Evolutionary conservation across 1,140 invertebrate genomes (phyloP), one percentile per base, ranked within the genome.

Genomic region (Habropoda laboriosa): DNA sequence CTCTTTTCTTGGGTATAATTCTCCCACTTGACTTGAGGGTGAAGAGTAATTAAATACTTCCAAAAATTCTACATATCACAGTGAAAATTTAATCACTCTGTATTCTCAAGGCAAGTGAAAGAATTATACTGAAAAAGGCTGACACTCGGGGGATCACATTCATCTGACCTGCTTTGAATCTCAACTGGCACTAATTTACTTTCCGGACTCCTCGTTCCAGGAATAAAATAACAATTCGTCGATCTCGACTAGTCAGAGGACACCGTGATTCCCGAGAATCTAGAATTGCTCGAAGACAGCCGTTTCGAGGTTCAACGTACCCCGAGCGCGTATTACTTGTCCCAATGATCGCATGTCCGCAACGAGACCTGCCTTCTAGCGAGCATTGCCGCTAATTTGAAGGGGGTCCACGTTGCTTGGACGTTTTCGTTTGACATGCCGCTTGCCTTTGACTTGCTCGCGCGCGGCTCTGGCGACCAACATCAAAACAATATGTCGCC

Each of bases 301-400:
- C 38, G 57, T 80, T 80, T 63, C 8, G 71, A 27, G 13, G 83
- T 84, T 85, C 83, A 85, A 85, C 51, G 72, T 75, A 76, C 83
- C 42, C 66, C 35, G 45, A 67, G 35, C 58, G 53, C 77, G 75
- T 45, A 79, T 71, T 80, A 85, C 79, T 85, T 74, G 72, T 79
- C 78, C 78, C 83, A 80, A 84, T 83, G 79, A 84, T 84, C 77
- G 66, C 72, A 80, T 66, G 67, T 80, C 71, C 77, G 18, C 81
- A 32, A 71, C 40, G 30, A 84, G 83, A 85, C 83, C 81, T 80
- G 82, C 61, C 38, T n/a, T n/a, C 66, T 45, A 82, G 63, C 53
- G 81, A 63, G 70, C 53, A 85, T 85, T 85, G 82, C 60, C 71
- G 78, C 79, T 84, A 85, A 85, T 85, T 83, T 70, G 78, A 80